phyloP scores from a whole-genome alignment of 1,140 invertebrate species.

The Monomorium pharaonis region DNA sequence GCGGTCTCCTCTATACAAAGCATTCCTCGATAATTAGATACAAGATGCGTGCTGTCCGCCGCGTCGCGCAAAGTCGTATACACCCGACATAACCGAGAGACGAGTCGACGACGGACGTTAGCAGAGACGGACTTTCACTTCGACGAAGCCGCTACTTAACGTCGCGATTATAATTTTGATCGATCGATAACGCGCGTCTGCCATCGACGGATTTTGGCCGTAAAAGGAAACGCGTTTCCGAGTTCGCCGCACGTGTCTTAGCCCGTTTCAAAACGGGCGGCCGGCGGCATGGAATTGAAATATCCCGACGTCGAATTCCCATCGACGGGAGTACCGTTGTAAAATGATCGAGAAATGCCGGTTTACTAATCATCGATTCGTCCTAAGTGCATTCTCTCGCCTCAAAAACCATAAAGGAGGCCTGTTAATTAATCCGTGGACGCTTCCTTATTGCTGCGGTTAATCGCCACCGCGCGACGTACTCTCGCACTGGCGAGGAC shows the following conservation, averaged over 20 bases:
- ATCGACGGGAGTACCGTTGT: conserved; percentile 22
- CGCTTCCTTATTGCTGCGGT: conserved; percentile 45
- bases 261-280: not conserved
- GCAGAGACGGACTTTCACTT: conserved; percentile 54
- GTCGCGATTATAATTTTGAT: conserved; percentile 57
- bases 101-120: conserved; percentile 11
- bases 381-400: conserved; percentile 43
- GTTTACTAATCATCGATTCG: conserved; percentile 33
- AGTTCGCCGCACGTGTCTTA: not conserved
- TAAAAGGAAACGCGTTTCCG: not conserved
- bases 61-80: conserved; percentile 36
- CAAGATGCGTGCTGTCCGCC: conserved; percentile 59
- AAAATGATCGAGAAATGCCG: conserved; percentile 17
- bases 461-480: conserved; percentile 27
- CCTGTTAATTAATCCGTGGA: conserved; percentile 14
- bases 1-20: conserved; percentile 80
- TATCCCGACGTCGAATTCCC: not conserved
- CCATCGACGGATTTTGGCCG: not conserved
- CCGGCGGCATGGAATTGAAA: not conserved
- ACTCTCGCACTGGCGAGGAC: not conserved
- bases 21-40: conserved; percentile 79
- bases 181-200: not conserved
- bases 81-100: not conserved
- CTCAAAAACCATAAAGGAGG: conserved; percentile 24
- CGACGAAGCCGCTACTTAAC: conserved; percentile 18